Evolutionary conservation across 2,797 vertebrate genomes (phyloP).

Genomic region (Rousettus madagascariensis): DNA sequence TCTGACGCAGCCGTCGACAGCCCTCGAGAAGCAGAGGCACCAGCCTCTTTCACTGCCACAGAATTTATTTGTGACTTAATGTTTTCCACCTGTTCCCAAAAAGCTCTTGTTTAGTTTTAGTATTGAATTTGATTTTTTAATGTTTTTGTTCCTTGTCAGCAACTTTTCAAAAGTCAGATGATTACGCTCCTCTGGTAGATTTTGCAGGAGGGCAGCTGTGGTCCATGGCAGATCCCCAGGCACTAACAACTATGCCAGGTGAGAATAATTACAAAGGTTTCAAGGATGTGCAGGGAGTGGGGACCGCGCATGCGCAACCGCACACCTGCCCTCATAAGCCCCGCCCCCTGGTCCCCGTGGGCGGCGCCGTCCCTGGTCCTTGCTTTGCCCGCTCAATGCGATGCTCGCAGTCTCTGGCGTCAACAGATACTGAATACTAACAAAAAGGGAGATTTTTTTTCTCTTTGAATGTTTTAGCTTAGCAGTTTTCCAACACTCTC

Average conservation of each 20-base stretch:
- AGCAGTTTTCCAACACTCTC: background rate
- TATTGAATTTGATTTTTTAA: slow-evolving; percentile 14
- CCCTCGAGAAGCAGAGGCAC: background rate
- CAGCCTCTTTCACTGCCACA: background rate
- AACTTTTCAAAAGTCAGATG: slow-evolving; percentile 42
- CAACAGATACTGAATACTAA: background rate
- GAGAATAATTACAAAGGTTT: background rate
- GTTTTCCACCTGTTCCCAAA: background rate
- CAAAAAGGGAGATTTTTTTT: background rate
- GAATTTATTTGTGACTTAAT: background rate
- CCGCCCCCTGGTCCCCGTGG: background rate
- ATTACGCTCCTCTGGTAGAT: background rate
- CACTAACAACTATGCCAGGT: background rate
- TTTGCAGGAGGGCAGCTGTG: slow-evolving; percentile 11
- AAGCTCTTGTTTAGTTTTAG: background rate
- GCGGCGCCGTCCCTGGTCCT: background rate
- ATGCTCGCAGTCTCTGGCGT: background rate
- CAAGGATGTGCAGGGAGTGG: background rate
- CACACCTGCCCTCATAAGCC: no score
- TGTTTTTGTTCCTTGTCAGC: slow-evolving; percentile 25
- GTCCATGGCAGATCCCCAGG: background rate
- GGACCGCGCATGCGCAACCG: accelerated
- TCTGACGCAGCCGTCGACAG: background rate
- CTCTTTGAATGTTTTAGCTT: background rate
- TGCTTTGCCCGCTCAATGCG: background rate